A percentile compares a stretch with the other conserved stretches of the same genome.
Evolutionary conservation across 2,888 invertebrate species (phyloP).

Genomic region (Caenorhabditis sp.): DNA sequence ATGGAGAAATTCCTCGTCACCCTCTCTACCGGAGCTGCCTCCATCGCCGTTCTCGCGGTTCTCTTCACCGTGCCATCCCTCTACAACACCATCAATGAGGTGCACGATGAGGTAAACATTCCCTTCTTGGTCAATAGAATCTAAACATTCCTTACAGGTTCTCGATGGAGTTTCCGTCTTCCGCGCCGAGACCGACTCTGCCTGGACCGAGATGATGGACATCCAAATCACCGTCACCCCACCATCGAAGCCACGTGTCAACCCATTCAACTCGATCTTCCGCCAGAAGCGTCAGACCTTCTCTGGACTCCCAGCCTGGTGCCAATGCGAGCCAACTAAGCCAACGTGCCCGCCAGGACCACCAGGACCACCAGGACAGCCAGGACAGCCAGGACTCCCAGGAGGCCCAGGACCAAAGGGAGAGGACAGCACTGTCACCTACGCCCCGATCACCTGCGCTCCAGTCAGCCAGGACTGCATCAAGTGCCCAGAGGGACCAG

Average conservation of each 20-base stretch:
- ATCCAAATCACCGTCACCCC: constrained; percentile 77
- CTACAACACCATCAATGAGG: constrained; percentile 74
- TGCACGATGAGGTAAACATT: constrained; percentile 65
- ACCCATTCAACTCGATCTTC: constrained; percentile 76
- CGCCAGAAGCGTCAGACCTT: constrained; percentile 73
- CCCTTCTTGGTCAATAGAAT: not conserved
- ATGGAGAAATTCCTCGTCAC: constrained; percentile 68
- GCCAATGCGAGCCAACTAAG: constrained; percentile 76
- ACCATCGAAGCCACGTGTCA: constrained; percentile 72
- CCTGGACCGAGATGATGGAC: constrained; percentile 78
- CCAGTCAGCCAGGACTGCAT: constrained; percentile 67
- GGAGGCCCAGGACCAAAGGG: constrained; percentile 69
- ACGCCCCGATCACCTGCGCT: constrained; percentile 72
- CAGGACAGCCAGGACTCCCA: constrained; percentile 65
- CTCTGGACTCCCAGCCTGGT: constrained; percentile 75
- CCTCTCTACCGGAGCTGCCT: constrained; percentile 61
- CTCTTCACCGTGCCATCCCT: constrained; percentile 74
- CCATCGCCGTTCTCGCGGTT: constrained; percentile 71
- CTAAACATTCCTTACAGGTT: constrained; percentile 37
- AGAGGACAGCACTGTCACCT: constrained; percentile 68
- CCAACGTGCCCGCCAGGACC: constrained; percentile 71
- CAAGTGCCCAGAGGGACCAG: constrained; percentile 75
- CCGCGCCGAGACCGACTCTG: constrained; percentile 78
- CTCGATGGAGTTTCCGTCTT: constrained; percentile 74
- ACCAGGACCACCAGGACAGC: constrained; percentile 69